Evolutionary conservation across 2,888 invertebrate species (phyloP), one percentile per base, ranked within the genome.

Genomic region (Acheta domesticus): DNA sequence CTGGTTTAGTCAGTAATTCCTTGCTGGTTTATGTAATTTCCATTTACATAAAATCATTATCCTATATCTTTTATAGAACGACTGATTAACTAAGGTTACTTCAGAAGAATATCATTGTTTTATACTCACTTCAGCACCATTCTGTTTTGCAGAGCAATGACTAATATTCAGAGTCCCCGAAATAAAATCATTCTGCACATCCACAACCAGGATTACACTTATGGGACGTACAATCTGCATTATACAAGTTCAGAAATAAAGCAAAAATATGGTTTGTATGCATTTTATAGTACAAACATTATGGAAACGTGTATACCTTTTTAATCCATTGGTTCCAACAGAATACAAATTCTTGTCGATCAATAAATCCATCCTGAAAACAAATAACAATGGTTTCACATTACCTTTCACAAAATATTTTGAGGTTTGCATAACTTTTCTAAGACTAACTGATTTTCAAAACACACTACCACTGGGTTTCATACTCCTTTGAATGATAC

Each of bases 161-260:
- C 94, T 95, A 85, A 99, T 94, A 87, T 97, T 94, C 84, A 99
- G 90, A 12, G 96, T 95, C 75, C 98, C 98, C 79, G 93, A 92
- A 86, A 99, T 97, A 88, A 99, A 99, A 89, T 99, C 98, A 87
- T 99, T 98, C 89, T 99, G 98, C 49, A 98, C 97, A 87, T 99
- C 98, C 82, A 99, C 96, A 81, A 98, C 92, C 82, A 99, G 89
- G 86, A 99, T 93, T 48, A 94, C 97, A 86, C 93, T 93, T 83
- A 94, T 92, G 21, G 96, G 96, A 79, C 94, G 92, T 81, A 95
- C 93, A 86, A 95, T 93, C 93, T 94, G 87, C 82, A 86, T 86
- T 74, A 5, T 36, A 8, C 36, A 36, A 36, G 36, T 36, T 36
- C 36, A 62, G 78, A 83, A 83, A 81, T 82, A 80, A 79, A 80